Evolutionary conservation across 2,113 vertebrate species (phyloP), one percentile per base, ranked within the genome.

Genomic region (Cottus gobio): DNA sequence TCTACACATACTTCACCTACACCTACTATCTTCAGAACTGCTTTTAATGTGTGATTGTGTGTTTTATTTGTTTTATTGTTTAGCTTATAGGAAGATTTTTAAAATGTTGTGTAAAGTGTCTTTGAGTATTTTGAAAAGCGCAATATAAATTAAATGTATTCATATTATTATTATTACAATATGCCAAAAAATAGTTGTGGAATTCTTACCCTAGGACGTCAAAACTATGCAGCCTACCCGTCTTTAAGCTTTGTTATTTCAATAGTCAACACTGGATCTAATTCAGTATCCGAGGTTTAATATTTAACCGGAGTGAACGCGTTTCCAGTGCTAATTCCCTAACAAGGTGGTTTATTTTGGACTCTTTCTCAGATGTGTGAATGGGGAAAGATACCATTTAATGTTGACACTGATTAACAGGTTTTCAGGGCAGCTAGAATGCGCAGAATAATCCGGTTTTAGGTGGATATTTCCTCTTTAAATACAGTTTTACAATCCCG

Each of bases 301-400:
- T 92, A 50, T 78, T 83, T 85, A 80, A 85, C 85, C 56, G 1
- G 9, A 28, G 85, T 82, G 39, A 89, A 88, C 90, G 84, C 79
- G 75, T 44, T 72, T 80, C 57, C 44, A 76, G 50, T 39, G 24
- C 24, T 9, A 48, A 48, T 24, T 64, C 70, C 57, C 74, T 44
- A 60, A 61, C 16, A 2, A 24, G 42, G 7, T 7, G 10, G 74
- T 30, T 24, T 79, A 4, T 70, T 77, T 78, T 24, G 20, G 9
- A 12, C 24, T 54, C 13, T 71, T 30, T 50, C 66, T 46, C 44
- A 37, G 64, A 64, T 16, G 20, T 66, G 70, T 74, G 22, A 78
- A 79, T 72, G 72, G 75, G 78, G 26, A 83, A 63, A 42, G 6
- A 62, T 28, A 34, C 52, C 15, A 26, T 63, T 82, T 15, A 30